Base-by-base conservation (phyloP, 1,140 invertebrate species). In the Cecropterus lyciades region DNA sequence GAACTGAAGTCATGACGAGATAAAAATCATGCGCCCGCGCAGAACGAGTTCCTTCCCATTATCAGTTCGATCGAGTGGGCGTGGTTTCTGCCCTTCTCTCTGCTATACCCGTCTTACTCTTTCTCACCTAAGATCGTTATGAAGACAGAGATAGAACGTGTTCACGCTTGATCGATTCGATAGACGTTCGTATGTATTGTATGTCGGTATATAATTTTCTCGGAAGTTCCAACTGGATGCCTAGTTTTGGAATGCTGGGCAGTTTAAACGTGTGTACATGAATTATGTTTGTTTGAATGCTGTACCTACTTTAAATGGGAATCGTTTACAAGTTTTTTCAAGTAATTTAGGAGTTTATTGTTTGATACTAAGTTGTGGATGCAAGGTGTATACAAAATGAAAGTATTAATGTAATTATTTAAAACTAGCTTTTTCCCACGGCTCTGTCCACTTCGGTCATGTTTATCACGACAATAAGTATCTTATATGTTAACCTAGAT, bases 41-140 rank as follows among this genome's bases (percentile, higher is more conserved):
- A 70, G 53, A 80, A 79, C 80, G 68, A 72, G 79, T 79, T 73
- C 65, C 64, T 65, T 80, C 73, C 75, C 75, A 76, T 79, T 88
- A 88, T 88, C 85, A 77, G 84, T 84, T 87, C 84, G 75, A 87
- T 89, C 70, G 56, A 62, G 76, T 68, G 76, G 87, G 87, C 85
- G 87, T 78, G 85, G 82, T 74, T 49, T 64, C 70, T 69, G 69
- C 65, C 69, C 62, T 79, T 70, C 68, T 63, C 59, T 63, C 10
- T 3, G 10, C 7, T 48, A 11, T n/a, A 68, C 24, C 76, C 53
- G 51, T 86, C 75, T 69, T 76, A 14, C 51, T 86, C 79, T 6
- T 57, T 40, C 73, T 33, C 11, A 53, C 42, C 42, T 3, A 17
- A 37, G 24, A 16, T 15, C n/a, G 9, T 27, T 64, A 24, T n/a